These are phyloP conservation scores for Nasonia giraulti DNA, from an alignment of 1,140 invertebrate genomes.

Conservation along the genomic window DNA sequence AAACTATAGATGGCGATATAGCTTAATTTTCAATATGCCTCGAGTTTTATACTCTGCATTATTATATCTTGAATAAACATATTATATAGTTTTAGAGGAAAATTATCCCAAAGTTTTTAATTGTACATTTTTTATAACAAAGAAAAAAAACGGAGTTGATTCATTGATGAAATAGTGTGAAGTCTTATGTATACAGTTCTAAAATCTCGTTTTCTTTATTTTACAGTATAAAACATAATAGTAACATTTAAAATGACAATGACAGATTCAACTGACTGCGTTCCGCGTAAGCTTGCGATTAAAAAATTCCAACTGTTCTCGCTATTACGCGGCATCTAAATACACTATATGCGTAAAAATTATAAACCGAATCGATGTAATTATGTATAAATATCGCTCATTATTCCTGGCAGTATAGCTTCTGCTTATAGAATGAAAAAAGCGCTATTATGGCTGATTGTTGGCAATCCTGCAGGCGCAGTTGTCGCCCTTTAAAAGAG, in stretches of 20 bases:
- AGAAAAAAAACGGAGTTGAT: too few relatives aligned
- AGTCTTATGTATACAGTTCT: neutral
- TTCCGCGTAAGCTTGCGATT: neutral
- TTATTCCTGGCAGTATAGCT: too few relatives aligned
- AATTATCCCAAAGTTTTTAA: too few relatives aligned
- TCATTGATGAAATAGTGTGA: too few relatives aligned
- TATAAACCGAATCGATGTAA: neutral
- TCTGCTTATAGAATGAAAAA: too few relatives aligned
- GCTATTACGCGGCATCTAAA: neutral
- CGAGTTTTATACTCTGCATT: too few relatives aligned
- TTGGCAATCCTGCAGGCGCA: neutral
- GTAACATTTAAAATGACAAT: neutral
- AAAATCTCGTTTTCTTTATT: neutral
- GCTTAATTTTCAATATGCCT: too few relatives aligned
- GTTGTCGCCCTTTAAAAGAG: neutral
- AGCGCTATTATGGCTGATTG: neutral
- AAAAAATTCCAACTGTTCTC: neutral
- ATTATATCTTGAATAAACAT: too few relatives aligned
- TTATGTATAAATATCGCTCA: too few relatives aligned
- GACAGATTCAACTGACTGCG: neutral
- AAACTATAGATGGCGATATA: too few relatives aligned
- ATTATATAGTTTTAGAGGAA: too few relatives aligned
- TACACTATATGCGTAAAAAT: neutral
- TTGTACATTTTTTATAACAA: too few relatives aligned
- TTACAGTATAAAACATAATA: conserved; percentile 6